Percentiles rank a stretch among this genome's conserved stretches.
phyloP scores from a whole-genome alignment of 92 coral and sea anemone genomes.

The Epizoanthus ramosus region DNA sequence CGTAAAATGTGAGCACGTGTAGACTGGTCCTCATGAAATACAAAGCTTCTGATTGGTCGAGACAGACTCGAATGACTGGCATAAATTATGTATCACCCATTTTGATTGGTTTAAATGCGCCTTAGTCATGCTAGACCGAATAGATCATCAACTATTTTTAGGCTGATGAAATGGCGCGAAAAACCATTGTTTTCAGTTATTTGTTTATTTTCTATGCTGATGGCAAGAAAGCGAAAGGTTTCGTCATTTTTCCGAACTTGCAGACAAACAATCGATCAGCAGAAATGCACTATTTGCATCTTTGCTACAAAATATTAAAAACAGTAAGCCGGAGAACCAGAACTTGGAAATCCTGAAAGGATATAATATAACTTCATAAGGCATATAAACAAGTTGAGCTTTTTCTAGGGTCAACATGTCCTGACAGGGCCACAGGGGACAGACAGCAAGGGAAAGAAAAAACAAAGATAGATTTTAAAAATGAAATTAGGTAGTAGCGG shows the following conservation, averaged over 20 bases:
- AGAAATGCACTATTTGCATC: too few species aligned
- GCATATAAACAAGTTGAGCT: too few species aligned
- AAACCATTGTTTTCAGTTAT: slow-evolving; percentile 18
- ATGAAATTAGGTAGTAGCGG: too few species aligned
- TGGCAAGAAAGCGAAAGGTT: slow-evolving; percentile 12
- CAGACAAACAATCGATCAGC: too few species aligned
- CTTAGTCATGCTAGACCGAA: slow-evolving; percentile 62
- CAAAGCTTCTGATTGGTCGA: slow-evolving; percentile 75
- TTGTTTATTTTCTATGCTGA: slow-evolving; percentile 8
- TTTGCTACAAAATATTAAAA: too few species aligned
- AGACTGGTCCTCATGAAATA: slow-evolving; percentile 50
- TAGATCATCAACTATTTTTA: slow-evolving; percentile 69
- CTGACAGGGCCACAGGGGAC: too few species aligned
- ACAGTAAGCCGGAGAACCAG: too few species aligned
- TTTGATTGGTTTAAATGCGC: slow-evolving; percentile 68
- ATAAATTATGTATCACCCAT: slow-evolving; percentile 35
- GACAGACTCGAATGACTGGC: slow-evolving; percentile 50
- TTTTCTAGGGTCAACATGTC: too few species aligned
- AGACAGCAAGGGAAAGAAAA: too few species aligned
- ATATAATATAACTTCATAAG: too few species aligned
- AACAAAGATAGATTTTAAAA: too few species aligned
- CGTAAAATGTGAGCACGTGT: slow-evolving; percentile 82
- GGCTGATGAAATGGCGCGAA: slow-evolving; percentile 36
- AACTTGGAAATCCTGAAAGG: too few species aligned
- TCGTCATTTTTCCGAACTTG: background rate